A percentile compares a stretch with the other conserved stretches of the same genome.
Evolutionary conservation across 2,797 vertebrate genomes (phyloP).

Genomic region (Fringilla coelebs): DNA sequence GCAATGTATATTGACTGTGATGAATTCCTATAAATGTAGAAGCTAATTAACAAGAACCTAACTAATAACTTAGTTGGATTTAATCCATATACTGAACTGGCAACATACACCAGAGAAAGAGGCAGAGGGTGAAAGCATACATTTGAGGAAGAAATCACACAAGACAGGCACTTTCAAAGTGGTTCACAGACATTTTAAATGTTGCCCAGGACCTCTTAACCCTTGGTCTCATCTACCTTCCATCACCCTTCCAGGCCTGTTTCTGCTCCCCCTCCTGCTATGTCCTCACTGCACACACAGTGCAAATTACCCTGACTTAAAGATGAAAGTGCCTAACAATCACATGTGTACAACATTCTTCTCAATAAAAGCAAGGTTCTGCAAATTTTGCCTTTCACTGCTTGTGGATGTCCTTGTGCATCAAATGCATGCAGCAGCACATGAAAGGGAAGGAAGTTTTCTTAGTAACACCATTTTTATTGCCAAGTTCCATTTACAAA

Average conservation of each 20-base stretch:
- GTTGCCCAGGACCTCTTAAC: background rate
- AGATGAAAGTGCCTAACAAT: background rate
- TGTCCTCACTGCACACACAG: background rate
- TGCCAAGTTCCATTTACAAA: conserved; percentile 72
- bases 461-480: conserved; percentile 66
- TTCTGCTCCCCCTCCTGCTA: background rate
- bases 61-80: background rate
- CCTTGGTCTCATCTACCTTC: background rate
- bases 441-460: background rate
- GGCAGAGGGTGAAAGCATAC: background rate
- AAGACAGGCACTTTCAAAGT: background rate
- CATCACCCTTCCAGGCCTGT: background rate
- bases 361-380: background rate
- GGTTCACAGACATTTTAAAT: background rate
- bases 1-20: background rate
- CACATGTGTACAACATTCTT: background rate
- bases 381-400: background rate
- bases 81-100: background rate
- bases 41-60: conserved; percentile 20
- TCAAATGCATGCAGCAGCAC: background rate
- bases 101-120: background rate
- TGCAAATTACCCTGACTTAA: background rate
- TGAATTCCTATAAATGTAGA: background rate
- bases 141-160: background rate
- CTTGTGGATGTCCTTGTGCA: background rate